phyloP scores from a whole-genome alignment of 2,888 invertebrate species.

The Andrena dorsata region DNA sequence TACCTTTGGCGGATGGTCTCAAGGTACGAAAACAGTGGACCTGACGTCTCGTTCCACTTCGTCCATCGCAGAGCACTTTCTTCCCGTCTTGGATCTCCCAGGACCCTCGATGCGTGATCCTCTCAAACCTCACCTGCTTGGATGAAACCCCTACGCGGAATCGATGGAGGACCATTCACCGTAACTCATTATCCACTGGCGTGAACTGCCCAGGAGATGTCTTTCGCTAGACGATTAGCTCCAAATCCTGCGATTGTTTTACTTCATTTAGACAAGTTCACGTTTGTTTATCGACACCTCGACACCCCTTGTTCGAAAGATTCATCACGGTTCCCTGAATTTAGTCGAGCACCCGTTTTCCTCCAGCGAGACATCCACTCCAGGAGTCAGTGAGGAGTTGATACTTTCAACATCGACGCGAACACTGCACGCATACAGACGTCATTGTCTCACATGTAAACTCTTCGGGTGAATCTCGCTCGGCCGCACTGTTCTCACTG shows the following conservation, averaged over 20 bases:
- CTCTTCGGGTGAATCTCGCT: background rate
- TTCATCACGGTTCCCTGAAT: background rate
- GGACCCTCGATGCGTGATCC: slow-evolving; percentile 15
- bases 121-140: slow-evolving; percentile 15
- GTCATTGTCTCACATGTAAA: background rate
- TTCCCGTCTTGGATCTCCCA: slow-evolving; percentile 8
- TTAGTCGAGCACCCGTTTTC: background rate
- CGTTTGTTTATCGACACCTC: slow-evolving; percentile 6
- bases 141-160: background rate
- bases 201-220: background rate
- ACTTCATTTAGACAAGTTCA: background rate
- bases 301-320: no score
- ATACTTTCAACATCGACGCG: background rate
- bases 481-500: background rate
- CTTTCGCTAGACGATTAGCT: background rate
- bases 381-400: background rate
- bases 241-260: background rate
- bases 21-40: slow-evolving; percentile 30
- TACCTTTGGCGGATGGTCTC: slow-evolving; percentile 63
- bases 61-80: slow-evolving; percentile 46
- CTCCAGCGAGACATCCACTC: background rate
- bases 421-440: background rate
- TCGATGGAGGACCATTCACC: slow-evolving; percentile 16
- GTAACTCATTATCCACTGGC: slow-evolving; percentile 38
- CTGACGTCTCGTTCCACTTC: slow-evolving; percentile 32